Percentiles rank a stretch among this genome's conserved stretches.
phyloP scores from a whole-genome alignment of 2,888 invertebrate genomes.

The Drosophila silvestris region DNA sequence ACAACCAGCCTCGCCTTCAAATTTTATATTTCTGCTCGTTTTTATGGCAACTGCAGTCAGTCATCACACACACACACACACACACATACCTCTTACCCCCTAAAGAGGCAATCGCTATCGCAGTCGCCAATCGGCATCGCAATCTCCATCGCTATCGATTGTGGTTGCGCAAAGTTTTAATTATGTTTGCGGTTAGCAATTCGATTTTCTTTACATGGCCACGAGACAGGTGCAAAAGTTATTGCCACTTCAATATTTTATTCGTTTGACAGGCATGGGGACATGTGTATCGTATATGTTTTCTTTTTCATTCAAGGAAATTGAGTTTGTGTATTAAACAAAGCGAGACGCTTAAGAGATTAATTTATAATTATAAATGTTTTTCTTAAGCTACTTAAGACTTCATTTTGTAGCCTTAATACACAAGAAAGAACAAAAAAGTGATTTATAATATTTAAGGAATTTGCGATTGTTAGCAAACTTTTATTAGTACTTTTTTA shows the following conservation, averaged over 20 bases:
- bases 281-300: neutral
- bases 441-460: neutral
- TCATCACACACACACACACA: neutral
- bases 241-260: constrained; percentile 51
- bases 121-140: constrained; percentile 42
- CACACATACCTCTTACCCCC: neutral
- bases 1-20: constrained; percentile 20
- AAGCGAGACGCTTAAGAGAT: neutral
- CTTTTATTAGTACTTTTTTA: neutral
- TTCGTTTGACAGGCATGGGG: constrained; percentile 6
- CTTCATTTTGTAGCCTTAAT: neutral
- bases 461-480: neutral
- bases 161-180: constrained; percentile 78
- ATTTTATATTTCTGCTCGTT: constrained; percentile 32
- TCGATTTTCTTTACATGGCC: constrained; percentile 59
- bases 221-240: constrained; percentile 40
- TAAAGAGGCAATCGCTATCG: constrained; percentile 22
- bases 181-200: constrained; percentile 81
- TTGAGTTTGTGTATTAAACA: neutral
- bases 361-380: neutral
- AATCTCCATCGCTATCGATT: constrained; percentile 61
- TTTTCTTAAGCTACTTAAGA: neutral
- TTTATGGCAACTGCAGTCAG: constrained; percentile 49
- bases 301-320: neutral
- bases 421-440: neutral